Base-by-base conservation (phyloP, 2,888 invertebrate species). In the Penaeus monodon region DNA sequence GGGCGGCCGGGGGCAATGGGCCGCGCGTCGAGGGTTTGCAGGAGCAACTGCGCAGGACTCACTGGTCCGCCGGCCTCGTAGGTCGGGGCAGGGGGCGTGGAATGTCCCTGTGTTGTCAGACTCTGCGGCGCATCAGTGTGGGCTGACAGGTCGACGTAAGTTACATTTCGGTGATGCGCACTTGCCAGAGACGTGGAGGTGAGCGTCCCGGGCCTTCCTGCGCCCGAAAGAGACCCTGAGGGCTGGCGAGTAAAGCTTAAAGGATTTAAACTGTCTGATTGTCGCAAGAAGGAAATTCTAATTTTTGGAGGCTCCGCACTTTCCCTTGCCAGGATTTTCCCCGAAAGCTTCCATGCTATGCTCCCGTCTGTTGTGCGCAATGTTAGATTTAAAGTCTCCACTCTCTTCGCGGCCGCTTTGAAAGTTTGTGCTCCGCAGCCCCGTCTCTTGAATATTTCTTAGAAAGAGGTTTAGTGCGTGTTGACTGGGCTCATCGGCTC, bases 131-230 rank as follows among this genome's bases (percentile, higher is more conserved):
- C 17, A 33, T 70, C 27, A 22, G 70, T 27, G 12, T 29, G 70
- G 70, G 70, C 14, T 14, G 65, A 14, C 24, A 64, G 38, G 83
- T 57, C 64, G 3, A n/a, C 14, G 14, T 64, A 27, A 33, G 76
- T 38, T 8, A 80, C 29, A 29, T 85, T 85, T 12, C 70, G 68
- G 22, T 85, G 85, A n/a, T 70, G 22, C 4, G 73, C 80, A 38
- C 74, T 70, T 38, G 85, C 85, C n/a, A 85, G 85, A 3, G 85
- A 76, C 8, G 85, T 85, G 22, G 57, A 80, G 49, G 38, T 70
- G 20, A 85, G 74, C 12, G 80, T 20, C 65, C 27, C 27, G 10
- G 80, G 85, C 44, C 80, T 79, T 29, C 33, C n/a, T 22, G 8
- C 57, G 17, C 57, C 4, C 57, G 57, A 20, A 57, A 20, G 57